A percentile compares a stretch with the other conserved stretches of the same genome.
Conservation (phyloP, 2,113 vertebrate species). For the Mugil cephalus region DNA sequence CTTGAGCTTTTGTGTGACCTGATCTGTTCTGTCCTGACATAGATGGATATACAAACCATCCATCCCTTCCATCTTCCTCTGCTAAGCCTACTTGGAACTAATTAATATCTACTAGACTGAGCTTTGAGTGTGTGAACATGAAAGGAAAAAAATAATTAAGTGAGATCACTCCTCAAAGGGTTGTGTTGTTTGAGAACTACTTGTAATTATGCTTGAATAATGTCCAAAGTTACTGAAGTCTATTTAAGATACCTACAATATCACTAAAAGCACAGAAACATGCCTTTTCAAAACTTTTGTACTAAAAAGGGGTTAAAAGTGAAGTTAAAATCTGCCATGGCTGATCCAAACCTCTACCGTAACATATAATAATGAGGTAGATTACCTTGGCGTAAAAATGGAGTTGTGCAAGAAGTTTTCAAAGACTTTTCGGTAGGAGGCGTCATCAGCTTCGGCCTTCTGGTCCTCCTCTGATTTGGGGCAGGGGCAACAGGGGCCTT, state of each 20-base stretch:
- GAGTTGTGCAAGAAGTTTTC: slow-evolving; percentile 98
- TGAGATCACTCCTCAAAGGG: too few species aligned
- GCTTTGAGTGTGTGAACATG: slow-evolving; percentile 16
- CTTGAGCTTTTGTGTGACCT: background rate
- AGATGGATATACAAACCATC: background rate
- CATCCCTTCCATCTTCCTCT: background rate
- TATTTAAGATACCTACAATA: too few species aligned
- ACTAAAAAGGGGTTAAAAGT: background rate
- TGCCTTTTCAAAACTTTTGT: too few species aligned
- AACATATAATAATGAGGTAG: background rate
- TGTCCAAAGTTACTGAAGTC: too few species aligned
- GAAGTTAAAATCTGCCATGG: too few species aligned
- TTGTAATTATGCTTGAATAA: too few species aligned
- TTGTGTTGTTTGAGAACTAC: too few species aligned
- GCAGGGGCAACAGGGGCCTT: slow-evolving; percentile 91
- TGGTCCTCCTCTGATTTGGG: slow-evolving; percentile 93
- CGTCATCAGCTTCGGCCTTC: slow-evolving; percentile 92
- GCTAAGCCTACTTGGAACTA: slow-evolving; percentile 24
- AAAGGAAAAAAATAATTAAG: background rate
- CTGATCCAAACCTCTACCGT: background rate
- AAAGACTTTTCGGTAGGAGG: slow-evolving; percentile 94
- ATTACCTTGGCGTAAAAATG: slow-evolving; percentile 95
- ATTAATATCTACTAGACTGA: slow-evolving; percentile 23
- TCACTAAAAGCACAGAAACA: too few species aligned
- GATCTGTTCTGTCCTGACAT: too few species aligned